Evolutionary conservation across 2,797 vertebrate genomes (phyloP).

Genomic region (Denticeps clupeoides): DNA sequence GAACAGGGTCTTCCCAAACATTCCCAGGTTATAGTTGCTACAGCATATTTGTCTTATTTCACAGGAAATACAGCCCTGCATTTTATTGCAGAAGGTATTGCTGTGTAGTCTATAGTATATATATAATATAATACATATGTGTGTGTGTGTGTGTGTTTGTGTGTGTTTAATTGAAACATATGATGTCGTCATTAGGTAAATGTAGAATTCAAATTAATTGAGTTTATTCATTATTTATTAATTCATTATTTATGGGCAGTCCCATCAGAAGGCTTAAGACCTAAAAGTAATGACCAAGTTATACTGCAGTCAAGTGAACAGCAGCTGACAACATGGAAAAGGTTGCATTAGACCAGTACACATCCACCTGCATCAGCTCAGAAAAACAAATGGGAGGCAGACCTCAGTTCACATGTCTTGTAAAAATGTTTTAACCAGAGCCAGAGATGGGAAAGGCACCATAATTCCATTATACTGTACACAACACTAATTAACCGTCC

Average conservation of each 20-base stretch:
- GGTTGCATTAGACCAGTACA: slow-evolving; percentile 21
- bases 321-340: slow-evolving; percentile 18
- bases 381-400: slow-evolving; percentile 58
- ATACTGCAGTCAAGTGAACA: slow-evolving; percentile 32
- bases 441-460: slow-evolving; percentile 48
- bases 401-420: slow-evolving; percentile 42
- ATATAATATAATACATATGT: too few species aligned
- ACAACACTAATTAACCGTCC: slow-evolving; percentile 64
- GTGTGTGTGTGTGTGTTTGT: slow-evolving; percentile 3
- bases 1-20: slow-evolving; percentile 32
- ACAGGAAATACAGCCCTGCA: too few species aligned
- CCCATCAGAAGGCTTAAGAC: too few species aligned
- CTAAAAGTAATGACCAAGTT: too few species aligned
- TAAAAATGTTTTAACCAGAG: slow-evolving; percentile 32
- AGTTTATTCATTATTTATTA: too few species aligned
- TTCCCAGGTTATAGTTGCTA: not conserved
- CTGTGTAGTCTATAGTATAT: too few species aligned
- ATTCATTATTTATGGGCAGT: too few species aligned
- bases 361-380: slow-evolving; percentile 55
- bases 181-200: too few species aligned
- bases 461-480: slow-evolving; percentile 57
- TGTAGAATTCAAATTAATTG: too few species aligned
- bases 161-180: slow-evolving; percentile 12
- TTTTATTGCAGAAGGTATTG: too few species aligned
- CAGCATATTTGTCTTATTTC: not conserved